Evolutionary conservation across 1,140 invertebrate genomes (phyloP).

Genomic region (Geopemphigus sp.): DNA sequence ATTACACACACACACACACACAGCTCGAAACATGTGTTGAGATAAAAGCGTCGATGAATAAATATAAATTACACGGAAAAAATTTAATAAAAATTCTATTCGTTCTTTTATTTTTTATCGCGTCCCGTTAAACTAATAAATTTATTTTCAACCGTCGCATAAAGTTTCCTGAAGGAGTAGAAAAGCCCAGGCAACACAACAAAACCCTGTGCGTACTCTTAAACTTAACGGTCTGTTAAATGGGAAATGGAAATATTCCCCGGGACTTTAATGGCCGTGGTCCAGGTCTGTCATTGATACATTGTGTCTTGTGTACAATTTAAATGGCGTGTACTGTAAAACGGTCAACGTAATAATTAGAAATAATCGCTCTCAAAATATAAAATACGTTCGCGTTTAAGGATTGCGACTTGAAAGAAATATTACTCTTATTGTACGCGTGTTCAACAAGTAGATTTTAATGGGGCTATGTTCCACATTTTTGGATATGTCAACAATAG

Average conservation of each 20-base stretch:
- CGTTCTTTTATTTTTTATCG: neutral
- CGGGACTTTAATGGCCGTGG: conserved; percentile 16
- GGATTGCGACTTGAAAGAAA: too few species aligned
- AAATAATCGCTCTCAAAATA: neutral
- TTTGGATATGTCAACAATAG: neutral
- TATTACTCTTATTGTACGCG: too few species aligned
- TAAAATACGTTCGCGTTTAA: neutral
- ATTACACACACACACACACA: too few species aligned
- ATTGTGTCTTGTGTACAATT: conserved; percentile 3
- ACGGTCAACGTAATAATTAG: neutral
- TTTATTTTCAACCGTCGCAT: neutral
- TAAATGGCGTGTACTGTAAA: neutral
- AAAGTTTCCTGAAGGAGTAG: neutral
- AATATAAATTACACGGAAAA: neutral
- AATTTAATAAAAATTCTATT: conserved; percentile 9
- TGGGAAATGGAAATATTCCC: conserved; percentile 28
- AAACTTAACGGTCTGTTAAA: conserved; percentile 22
- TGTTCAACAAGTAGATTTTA: neutral
- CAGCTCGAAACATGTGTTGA: neutral
- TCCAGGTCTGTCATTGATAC: conserved; percentile 18
- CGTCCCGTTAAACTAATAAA: conserved; percentile 2
- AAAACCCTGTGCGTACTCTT: neutral
- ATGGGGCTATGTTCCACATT: neutral
- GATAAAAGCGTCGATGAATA: neutral
- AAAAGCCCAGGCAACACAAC: neutral